Conservation (phyloP, 2,797 vertebrate species). For the Sebastes hopkinsi region DNA sequence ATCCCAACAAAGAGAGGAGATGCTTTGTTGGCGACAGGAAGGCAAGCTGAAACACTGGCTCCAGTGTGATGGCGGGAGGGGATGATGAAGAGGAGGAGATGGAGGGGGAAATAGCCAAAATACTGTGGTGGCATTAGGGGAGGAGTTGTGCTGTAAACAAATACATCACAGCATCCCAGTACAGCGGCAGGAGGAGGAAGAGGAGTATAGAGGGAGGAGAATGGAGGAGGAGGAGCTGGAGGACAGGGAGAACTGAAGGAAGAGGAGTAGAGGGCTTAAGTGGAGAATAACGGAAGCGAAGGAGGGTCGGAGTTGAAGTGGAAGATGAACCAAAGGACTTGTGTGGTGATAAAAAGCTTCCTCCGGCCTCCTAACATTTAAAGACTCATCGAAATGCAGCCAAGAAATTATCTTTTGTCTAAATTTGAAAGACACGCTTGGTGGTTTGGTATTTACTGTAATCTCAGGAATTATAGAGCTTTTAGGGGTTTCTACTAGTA, state of each 20-base stretch:
- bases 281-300: neutral
- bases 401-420: neutral
- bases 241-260: neutral
- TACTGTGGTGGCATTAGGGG: constrained; percentile 28
- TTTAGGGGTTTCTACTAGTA: neutral
- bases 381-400: neutral
- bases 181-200: constrained; percentile 13
- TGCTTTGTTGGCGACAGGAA: constrained; percentile 76
- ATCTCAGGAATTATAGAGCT: neutral
- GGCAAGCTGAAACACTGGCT: constrained; percentile 75
- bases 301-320: neutral
- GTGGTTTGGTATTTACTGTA: neutral
- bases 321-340: neutral
- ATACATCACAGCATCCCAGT: constrained; percentile 55
- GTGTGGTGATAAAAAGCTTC: neutral
- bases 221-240: neutral
- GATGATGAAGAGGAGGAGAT: constrained; percentile 56
- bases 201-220: neutral
- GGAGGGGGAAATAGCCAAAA: constrained; percentile 37
- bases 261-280: neutral
- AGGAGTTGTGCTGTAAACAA: constrained; percentile 65
- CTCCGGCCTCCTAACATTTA: neutral
- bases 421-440: neutral
- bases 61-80: constrained; percentile 69
- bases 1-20: constrained; percentile 74